Base-by-base conservation (phyloP, 2,113 vertebrate genomes). In the Centropristis striata region DNA sequence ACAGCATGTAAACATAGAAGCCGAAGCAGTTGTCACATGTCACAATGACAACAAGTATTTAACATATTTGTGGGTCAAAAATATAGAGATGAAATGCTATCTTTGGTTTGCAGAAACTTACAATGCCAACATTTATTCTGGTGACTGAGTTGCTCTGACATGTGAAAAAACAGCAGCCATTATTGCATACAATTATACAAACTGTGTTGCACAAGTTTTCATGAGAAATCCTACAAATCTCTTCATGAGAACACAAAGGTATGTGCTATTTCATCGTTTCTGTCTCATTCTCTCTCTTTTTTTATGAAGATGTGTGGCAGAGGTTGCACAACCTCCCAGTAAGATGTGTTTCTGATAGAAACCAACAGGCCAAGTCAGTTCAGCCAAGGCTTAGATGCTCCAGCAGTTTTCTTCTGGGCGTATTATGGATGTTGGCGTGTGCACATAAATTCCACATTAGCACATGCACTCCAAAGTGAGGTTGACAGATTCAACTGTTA, bases 311-410 rank as follows among this genome's bases (percentile, higher is more conserved):
- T 47, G 65, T 77, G 79, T 80, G 75, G 23, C 74, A 71, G 85
- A 78, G 36, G 69, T 88, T 84, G 78, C 86, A 71, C 64, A 91
- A 89, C 60, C 63, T 27, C 67, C 67, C 61, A 61, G 53, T 42
- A 72, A 27, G 67, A 86, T 78, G 71, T 75, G 72, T 86, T 86
- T 75, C 86, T 87, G 60, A 83, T 79, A 42, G 58, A 83, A 84
- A 78, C 61, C 77, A 79, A 65, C 54, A 74, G 75, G 71, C 78
- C 41, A 36, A 49, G 61, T 72, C 65, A 65, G 37, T 55, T 67
- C 21, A 73, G 69, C 80, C 81, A 81, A 64, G 20, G 42, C 72
- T 71, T 25, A 28, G 60, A 82, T 65, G 61, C 71, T 88, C 46
- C 46, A 64, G 39, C 47, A 64, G 51, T 68, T 69, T 83, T 74